Evolutionary conservation across 2,797 vertebrate species (phyloP), one percentile per base, ranked within the genome.

Genomic region (Gorsachius magnificus): DNA sequence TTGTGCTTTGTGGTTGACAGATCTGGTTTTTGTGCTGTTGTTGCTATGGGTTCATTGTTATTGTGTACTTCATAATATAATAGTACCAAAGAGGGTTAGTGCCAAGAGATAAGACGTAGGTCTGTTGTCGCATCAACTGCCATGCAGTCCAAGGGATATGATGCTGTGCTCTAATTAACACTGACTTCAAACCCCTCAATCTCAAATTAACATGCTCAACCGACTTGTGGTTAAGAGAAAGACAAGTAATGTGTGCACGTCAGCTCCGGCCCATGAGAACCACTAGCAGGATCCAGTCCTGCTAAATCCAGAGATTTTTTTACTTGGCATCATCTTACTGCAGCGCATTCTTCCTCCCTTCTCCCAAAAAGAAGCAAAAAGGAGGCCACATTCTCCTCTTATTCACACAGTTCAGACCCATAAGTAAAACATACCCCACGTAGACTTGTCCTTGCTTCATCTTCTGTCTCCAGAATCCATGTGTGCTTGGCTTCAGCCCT

Each of bases 111-210:
- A 85, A 81, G 87, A 54, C 0, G 0, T 57, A 74, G 53, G 33
- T 68, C 69, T 91, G 87, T 74, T 95, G 87, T 95, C 87, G 88
- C 69, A 69, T 88, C 84, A 90, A 7, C 50, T 96, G 91, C 72
- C 72, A 63, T 36, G 28, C 24, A 78, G 72, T 89, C 36, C 72
- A 86, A 84, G 84, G 54, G 28, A 57, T 65, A 71, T 43, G n/a
- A 64, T 75, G 36, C 48, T 54, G 20, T 91, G 65, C 54, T 91
- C 45, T 96, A 87, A 92, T 92, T 87, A 89, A 89, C 53, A 75
- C 58, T 89, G 60, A 92, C 81, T 94, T 83, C 20, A 81, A 70
- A 45, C 29, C n/a, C 78, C 71, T 80, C 53, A 50, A 48, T 93
- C 71, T 71, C 71, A 93, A 96, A 77, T 92, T 60, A 82, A 84